Evolutionary conservation across 2,797 vertebrate species (phyloP).

Genomic region (Alcedo atthis): DNA sequence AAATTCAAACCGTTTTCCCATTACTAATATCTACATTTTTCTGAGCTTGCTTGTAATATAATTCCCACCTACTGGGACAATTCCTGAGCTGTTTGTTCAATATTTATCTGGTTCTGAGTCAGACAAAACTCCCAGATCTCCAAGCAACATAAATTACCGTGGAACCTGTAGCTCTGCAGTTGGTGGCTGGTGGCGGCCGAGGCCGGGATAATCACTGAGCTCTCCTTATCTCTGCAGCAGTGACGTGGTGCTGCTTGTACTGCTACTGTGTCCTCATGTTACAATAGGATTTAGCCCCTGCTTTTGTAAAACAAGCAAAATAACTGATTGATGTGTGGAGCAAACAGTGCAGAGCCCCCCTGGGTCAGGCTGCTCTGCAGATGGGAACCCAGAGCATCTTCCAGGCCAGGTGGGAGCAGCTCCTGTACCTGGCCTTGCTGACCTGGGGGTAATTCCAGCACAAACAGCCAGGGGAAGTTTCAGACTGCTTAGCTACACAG

Average conservation of each 20-base stretch:
- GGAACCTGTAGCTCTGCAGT: background rate
- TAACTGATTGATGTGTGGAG: background rate
- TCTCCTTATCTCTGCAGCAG: background rate
- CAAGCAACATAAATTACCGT: background rate
- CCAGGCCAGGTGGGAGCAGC: background rate
- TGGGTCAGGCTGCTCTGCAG: background rate
- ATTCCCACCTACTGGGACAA: slow-evolving; percentile 3
- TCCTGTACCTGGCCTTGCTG: background rate
- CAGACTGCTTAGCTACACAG: background rate
- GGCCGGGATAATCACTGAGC: background rate
- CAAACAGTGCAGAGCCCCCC: background rate
- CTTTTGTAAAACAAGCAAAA: background rate
- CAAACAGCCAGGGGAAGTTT: too few relatives aligned
- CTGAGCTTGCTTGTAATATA: background rate
- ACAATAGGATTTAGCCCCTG: background rate
- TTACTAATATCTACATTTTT: background rate
- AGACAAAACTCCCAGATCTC: background rate
- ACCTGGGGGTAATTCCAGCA: background rate
- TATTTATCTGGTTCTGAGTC: background rate
- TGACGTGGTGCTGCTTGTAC: background rate
- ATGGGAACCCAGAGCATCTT: background rate
- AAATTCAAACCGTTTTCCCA: background rate
- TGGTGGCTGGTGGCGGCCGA: background rate
- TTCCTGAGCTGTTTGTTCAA: slow-evolving; percentile 17
- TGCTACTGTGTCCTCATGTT: background rate